A percentile compares a stretch with the other conserved stretches of the same genome.
These are phyloP conservation scores for Pycnomerus fuliginosus DNA, from an alignment of 2,888 invertebrate genomes.

Conservation along the genomic window DNA sequence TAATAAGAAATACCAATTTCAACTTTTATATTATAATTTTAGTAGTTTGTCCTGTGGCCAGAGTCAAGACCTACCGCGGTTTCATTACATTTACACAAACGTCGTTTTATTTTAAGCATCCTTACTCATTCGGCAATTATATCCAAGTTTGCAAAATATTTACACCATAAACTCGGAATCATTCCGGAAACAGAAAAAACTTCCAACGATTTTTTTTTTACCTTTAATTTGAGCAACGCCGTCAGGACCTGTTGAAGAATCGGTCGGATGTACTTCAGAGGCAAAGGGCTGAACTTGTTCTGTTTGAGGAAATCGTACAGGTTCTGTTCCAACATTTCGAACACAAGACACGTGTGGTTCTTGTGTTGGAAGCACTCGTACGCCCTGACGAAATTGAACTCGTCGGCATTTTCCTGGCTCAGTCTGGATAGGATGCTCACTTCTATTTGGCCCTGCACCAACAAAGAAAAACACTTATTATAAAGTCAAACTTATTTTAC, in stretches of 20 bases:
- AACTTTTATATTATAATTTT: too few species aligned
- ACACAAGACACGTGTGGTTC: constrained; percentile 98
- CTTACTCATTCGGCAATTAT: too few species aligned
- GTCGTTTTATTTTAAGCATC: too few species aligned
- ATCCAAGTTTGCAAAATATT: constrained; percentile 6
- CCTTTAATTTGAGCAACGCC: constrained; percentile 86
- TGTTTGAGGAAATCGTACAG: constrained; percentile 99
- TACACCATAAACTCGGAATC: constrained; percentile 1
- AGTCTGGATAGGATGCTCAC: constrained; percentile 91
- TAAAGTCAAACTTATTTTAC: too few species aligned
- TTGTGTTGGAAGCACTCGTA: constrained; percentile 99
- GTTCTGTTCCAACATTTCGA: constrained; percentile 99
- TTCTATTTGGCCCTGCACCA: constrained; percentile 98
- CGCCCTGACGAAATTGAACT: constrained; percentile 99
- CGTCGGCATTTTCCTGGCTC: constrained; percentile 97
- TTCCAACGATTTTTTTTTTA: too few species aligned
- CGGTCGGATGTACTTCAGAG: constrained; percentile 97
- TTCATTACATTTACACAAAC: too few species aligned
- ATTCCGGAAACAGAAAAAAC: too few species aligned
- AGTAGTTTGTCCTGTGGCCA: too few species aligned
- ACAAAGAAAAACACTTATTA: too few species aligned
- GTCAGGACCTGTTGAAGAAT: constrained; percentile 96
- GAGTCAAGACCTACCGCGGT: too few species aligned
- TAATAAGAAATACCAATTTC: too few species aligned
- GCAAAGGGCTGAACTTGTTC: constrained; percentile 98